phyloP scores from a whole-genome alignment of 2,113 vertebrate genomes.

The Nesospiza acunhae region DNA sequence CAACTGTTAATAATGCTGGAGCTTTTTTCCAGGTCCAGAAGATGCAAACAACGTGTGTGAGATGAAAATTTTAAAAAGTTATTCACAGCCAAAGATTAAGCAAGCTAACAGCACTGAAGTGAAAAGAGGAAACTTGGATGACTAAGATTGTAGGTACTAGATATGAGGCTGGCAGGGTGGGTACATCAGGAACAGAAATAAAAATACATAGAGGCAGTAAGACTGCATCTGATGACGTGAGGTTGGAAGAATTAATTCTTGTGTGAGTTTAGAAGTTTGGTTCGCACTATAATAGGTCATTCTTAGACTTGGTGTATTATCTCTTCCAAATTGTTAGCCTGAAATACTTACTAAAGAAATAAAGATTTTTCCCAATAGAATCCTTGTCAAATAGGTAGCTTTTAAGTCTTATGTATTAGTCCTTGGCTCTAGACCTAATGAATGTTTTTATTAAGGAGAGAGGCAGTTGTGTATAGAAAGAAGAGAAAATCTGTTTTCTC shows the following conservation, averaged over 20 bases:
- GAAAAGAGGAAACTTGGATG: neutral
- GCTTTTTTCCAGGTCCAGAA: neutral
- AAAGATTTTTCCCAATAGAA: neutral
- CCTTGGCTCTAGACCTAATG: neutral
- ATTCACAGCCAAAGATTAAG: neutral
- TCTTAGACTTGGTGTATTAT: neutral
- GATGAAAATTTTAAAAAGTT: neutral
- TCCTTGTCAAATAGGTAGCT: neutral
- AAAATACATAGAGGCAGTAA: neutral
- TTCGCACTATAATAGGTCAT: neutral
- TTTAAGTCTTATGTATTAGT: neutral
- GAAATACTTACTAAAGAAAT: neutral
- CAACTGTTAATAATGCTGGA: neutral
- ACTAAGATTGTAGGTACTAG: neutral
- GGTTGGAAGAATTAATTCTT: neutral
- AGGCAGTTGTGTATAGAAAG: neutral
- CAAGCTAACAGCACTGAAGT: neutral
- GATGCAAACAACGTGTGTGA: neutral
- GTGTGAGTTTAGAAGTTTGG: neutral
- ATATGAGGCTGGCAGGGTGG: fast-evolving
- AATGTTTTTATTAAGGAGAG: neutral
- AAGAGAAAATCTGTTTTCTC: neutral
- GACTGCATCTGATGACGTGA: neutral
- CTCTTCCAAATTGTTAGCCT: neutral
- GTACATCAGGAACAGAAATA: neutral